Percentiles rank a stretch among this genome's conserved stretches.
Evolutionary conservation across 1,140 invertebrate species (phyloP).

Genomic region (Trichogramma pretiosum): DNA sequence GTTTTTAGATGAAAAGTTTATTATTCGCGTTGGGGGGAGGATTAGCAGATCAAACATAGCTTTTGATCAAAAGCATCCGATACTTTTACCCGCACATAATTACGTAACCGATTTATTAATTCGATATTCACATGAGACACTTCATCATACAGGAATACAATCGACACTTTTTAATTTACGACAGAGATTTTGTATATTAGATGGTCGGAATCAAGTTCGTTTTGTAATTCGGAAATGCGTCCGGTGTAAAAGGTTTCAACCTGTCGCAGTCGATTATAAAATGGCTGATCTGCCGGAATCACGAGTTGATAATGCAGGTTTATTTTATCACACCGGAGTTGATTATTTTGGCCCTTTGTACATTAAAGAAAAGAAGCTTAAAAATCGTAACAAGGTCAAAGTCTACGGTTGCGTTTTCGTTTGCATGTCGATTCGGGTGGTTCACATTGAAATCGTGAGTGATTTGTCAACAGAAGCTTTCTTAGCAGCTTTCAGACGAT

Average conservation of each 20-base stretch:
- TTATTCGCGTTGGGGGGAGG: slow-evolving; percentile 39
- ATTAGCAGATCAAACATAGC: slow-evolving; percentile 26
- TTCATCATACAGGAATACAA: slow-evolving; percentile 26
- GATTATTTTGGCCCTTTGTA: slow-evolving; percentile 28
- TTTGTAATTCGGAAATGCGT: slow-evolving; percentile 26
- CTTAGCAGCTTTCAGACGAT: too few relatives aligned
- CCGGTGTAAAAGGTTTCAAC: slow-evolving; percentile 23
- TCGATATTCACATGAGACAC: slow-evolving; percentile 18
- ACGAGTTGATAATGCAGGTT: slow-evolving; percentile 20
- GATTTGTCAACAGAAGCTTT: too few relatives aligned
- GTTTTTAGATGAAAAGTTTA: slow-evolving; percentile 31
- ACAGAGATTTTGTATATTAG: slow-evolving; percentile 26
- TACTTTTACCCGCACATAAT: slow-evolving; percentile 19
- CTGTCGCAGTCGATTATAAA: slow-evolving; percentile 14
- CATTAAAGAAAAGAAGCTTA: slow-evolving; percentile 23
- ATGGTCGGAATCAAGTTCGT: slow-evolving; percentile 21
- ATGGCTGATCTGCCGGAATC: slow-evolving; percentile 32
- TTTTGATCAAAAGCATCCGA: slow-evolving; percentile 20
- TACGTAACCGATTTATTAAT: slow-evolving; percentile 21
- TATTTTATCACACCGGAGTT: slow-evolving; percentile 26
- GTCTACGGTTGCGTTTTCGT: too few relatives aligned
- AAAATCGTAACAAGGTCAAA: slow-evolving; percentile 2
- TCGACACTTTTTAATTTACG: slow-evolving; percentile 17
- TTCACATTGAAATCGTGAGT: too few relatives aligned
- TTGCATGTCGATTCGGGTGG: too few relatives aligned